phyloP scores from a whole-genome alignment of 2,113 vertebrate species.

The Lonchura striata region DNA sequence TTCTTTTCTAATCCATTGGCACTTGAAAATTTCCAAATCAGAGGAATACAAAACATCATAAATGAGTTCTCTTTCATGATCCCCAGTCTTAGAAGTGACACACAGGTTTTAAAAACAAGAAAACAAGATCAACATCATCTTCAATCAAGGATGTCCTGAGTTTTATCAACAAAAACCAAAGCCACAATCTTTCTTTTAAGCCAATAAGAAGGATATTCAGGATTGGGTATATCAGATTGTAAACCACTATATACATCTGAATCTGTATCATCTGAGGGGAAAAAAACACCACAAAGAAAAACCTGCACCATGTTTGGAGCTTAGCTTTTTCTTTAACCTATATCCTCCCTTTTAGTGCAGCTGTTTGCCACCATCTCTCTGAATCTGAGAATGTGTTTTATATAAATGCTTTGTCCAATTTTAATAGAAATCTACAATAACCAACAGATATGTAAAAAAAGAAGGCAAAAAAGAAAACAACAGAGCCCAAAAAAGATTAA shows the following conservation, averaged over 20 bases:
- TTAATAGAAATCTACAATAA: neutral
- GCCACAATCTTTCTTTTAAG: neutral
- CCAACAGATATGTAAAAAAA: neutral
- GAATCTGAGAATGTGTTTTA: neutral
- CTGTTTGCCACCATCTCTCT: neutral
- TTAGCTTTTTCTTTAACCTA: neutral
- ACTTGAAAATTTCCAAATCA: neutral
- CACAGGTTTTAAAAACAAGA: neutral
- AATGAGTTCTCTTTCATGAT: neutral
- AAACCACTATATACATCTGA: neutral
- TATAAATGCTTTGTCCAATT: neutral
- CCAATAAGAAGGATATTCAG: neutral
- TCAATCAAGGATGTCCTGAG: neutral
- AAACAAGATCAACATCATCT: neutral
- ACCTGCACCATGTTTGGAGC: neutral
- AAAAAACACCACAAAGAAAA: neutral
- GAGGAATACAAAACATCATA: neutral
- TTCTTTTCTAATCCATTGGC: neutral
- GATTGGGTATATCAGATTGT: neutral
- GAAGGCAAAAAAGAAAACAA: neutral
- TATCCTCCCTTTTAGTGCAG: neutral
- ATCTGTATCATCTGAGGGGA: neutral
- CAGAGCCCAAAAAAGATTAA: slow-evolving; percentile 70
- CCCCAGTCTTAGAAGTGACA: neutral
- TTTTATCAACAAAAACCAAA: neutral